Evolutionary conservation across 2,888 invertebrate species (phyloP).

Genomic region (Syritta pipiens): DNA sequence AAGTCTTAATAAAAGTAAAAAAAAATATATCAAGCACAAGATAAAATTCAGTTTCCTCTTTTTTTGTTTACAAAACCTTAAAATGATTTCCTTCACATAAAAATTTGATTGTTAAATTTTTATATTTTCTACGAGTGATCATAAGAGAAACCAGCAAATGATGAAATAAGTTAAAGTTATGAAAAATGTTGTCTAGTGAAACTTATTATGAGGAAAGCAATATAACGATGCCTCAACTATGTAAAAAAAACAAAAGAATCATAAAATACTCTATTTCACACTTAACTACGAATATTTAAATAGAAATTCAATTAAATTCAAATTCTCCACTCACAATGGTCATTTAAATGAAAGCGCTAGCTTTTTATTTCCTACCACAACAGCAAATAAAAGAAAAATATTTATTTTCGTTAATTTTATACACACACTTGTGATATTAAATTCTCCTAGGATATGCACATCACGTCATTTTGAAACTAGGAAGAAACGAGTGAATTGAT

Average conservation of each 20-base stretch:
- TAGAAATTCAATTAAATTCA: slow-evolving; percentile 42
- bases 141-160: no score
- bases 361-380: slow-evolving; percentile 4
- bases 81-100: no score
- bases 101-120: no score
- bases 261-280: slow-evolving; percentile 52
- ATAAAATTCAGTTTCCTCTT: slow-evolving; percentile 32
- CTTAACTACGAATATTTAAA: slow-evolving; percentile 43
- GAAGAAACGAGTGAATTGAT: slow-evolving; percentile 34
- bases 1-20: background rate
- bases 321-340: slow-evolving; percentile 31
- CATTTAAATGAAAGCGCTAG: slow-evolving; percentile 30
- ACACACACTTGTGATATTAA: slow-evolving; percentile 1
- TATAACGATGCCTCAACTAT: slow-evolving; percentile 44
- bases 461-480: background rate
- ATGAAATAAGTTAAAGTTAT: slow-evolving; percentile 27
- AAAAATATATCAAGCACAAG: slow-evolving; percentile 19
- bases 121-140: no score
- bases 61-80: no score
- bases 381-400: background rate
- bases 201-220: background rate
- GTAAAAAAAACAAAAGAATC: background rate
- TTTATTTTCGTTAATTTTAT: background rate
- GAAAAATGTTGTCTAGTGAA: slow-evolving; percentile 9
- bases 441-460: slow-evolving; percentile 10